Base-by-base conservation (phyloP, 2,113 vertebrate genomes). In the Sander vitreus region DNA sequence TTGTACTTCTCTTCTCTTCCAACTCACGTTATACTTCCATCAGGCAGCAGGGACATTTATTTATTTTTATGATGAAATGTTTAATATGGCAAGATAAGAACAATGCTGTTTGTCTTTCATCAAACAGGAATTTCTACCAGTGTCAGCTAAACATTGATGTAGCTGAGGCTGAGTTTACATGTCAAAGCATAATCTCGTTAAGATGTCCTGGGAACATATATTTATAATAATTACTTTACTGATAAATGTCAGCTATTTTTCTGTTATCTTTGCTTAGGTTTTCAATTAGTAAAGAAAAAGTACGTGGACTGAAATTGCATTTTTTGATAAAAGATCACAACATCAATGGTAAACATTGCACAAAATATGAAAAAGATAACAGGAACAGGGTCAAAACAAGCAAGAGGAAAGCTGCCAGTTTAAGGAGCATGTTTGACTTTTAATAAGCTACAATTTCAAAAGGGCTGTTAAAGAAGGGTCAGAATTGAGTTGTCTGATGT, bases 1-100 rank as follows among this genome's bases (percentile, higher is more conserved):
- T 59, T n/a, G 0, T 39, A 5, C 54, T 68, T 65, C 50, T 63
- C 12, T 80, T 67, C 25, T 63, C 25, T 51, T 76, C 19, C 25
- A 48, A 57, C n/a, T 62, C 19, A 4, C 51, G 16, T 36, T 25
- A 5, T 0, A 39, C 47, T 53, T 30, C 12, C 36, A 81, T 57
- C 51, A 47, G 48, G 39, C 4, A 50, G 65, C 23, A 27, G 57
- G 10, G 23, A 21, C 39, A 62, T 55, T 2, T n/a, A 5, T 25
- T 51, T 4, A 3, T 75, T 70, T 51, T 63, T 36, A 25, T 64
- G 9, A 77, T 48, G 1, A 19, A 36, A 69, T 70, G 65, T 54
- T 4, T 0, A 25, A 45, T 6, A 25, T 25, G 5, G 6, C 18
- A 33, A 36, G 33, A 12, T 47, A 13, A 45, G 33, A 45, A 45